Evolutionary conservation across 2,888 invertebrate genomes (phyloP).

Genomic region (Cephalotes varians): DNA sequence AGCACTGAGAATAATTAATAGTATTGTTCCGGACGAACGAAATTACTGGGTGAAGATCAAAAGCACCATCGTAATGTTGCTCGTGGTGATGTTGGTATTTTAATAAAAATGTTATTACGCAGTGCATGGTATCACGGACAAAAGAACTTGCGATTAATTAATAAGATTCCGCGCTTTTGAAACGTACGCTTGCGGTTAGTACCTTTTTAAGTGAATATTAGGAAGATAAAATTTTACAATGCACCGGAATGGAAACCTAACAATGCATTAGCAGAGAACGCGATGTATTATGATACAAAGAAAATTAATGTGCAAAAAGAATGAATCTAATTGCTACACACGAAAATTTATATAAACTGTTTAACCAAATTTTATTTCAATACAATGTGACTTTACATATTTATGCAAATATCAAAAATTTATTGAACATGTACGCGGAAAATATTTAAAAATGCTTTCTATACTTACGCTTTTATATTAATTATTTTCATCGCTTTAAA

Average conservation of each 20-base stretch:
- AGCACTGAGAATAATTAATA: slow-evolving; percentile 30
- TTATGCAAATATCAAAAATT: background rate
- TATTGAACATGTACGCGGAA: background rate
- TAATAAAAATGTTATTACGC: slow-evolving; percentile 43
- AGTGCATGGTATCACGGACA: background rate
- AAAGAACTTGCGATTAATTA: slow-evolving; percentile 31
- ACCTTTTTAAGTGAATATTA: slow-evolving; percentile 8
- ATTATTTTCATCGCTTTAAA: background rate
- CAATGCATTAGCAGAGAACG: background rate
- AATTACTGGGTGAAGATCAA: slow-evolving; percentile 31
- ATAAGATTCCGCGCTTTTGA: slow-evolving; percentile 27
- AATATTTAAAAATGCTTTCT: background rate
- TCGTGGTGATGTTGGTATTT: slow-evolving; percentile 15
- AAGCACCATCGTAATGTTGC: background rate
- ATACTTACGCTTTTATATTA: too few relatives aligned
- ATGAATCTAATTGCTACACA: background rate
- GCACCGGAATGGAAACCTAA: slow-evolving; percentile 3
- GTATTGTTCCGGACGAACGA: background rate
- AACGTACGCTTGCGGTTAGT: slow-evolving; percentile 4
- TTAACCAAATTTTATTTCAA: background rate
- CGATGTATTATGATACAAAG: background rate
- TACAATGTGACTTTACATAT: background rate
- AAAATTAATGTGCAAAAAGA: background rate
- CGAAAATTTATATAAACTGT: background rate
- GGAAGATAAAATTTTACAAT: slow-evolving; percentile 5